Conservation (phyloP, 2,888 invertebrate species). For the Villa cingulata region DNA sequence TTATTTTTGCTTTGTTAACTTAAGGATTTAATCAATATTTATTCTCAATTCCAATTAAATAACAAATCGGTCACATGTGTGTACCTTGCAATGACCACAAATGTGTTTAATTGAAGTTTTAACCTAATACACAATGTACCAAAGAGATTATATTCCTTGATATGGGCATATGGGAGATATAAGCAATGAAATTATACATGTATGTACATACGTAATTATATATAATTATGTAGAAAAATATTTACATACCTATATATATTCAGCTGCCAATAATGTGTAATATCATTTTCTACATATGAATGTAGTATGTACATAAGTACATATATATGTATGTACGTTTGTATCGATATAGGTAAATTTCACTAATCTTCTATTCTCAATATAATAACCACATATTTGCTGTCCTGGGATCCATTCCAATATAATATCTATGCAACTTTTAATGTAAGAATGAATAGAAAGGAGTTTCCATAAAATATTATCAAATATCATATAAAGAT, state of each 20-base stretch:
- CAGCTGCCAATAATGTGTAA: neutral
- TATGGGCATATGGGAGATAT: constrained; percentile 3
- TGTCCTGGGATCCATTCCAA: neutral
- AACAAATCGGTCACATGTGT: constrained; percentile 12
- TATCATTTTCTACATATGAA: neutral
- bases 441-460: too few relatives aligned
- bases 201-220: neutral
- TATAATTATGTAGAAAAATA: neutral
- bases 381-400: neutral
- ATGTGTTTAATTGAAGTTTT: constrained; percentile 10
- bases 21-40: neutral
- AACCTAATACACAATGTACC: constrained; percentile 2
- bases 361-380: too few relatives aligned
- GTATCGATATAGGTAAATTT: too few relatives aligned
- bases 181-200: constrained; percentile 8
- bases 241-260: neutral
- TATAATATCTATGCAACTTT: too few relatives aligned
- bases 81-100: constrained; percentile 7
- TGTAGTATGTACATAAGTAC: neutral
- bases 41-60: constrained; percentile 9
- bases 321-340: neutral
- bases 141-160: constrained; percentile 11
- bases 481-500: too few relatives aligned
- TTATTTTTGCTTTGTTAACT: neutral
- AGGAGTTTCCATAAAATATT: constrained; percentile 7